Evolutionary conservation across 2,113 vertebrate species (phyloP).

Genomic region (Apus apus): DNA sequence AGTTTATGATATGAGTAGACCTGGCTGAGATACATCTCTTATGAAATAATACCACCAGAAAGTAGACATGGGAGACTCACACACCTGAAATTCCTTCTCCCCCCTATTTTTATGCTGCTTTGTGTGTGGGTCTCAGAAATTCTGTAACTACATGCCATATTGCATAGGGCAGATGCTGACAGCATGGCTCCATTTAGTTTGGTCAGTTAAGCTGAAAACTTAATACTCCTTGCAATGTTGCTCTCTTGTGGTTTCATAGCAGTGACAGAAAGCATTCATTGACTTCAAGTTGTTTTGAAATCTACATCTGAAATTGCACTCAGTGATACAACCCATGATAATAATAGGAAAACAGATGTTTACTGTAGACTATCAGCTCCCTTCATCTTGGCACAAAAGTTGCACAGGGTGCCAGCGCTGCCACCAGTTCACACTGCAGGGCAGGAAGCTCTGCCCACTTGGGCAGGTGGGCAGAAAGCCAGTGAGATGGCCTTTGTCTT

Average conservation of each 20-base stretch:
- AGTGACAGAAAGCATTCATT: not conserved
- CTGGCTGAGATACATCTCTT: not conserved
- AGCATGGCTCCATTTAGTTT: not conserved
- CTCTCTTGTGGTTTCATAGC: not conserved
- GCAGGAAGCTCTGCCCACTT: slow-evolving; percentile 30
- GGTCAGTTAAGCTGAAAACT: not conserved
- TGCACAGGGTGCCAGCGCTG: not conserved
- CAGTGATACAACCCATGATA: not conserved
- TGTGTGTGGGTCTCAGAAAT: not conserved
- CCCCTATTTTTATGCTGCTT: not conserved
- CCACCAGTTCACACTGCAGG: slow-evolving; percentile 21
- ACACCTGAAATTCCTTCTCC: not conserved
- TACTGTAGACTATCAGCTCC: not conserved
- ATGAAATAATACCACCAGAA: not conserved
- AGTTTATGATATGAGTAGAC: not conserved
- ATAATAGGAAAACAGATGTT: slow-evolving; percentile 51
- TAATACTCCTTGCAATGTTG: not conserved
- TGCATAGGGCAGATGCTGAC: not conserved
- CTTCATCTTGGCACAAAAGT: not conserved
- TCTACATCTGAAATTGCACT: not conserved
- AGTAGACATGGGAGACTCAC: not conserved
- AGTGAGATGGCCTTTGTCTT: slow-evolving; percentile 54
- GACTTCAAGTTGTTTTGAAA: slow-evolving; percentile 29
- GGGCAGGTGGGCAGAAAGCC: slow-evolving; percentile 45
- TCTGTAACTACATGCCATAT: not conserved